Conservation (phyloP, 1,140 invertebrate species). For the Meteorus sp. region DNA sequence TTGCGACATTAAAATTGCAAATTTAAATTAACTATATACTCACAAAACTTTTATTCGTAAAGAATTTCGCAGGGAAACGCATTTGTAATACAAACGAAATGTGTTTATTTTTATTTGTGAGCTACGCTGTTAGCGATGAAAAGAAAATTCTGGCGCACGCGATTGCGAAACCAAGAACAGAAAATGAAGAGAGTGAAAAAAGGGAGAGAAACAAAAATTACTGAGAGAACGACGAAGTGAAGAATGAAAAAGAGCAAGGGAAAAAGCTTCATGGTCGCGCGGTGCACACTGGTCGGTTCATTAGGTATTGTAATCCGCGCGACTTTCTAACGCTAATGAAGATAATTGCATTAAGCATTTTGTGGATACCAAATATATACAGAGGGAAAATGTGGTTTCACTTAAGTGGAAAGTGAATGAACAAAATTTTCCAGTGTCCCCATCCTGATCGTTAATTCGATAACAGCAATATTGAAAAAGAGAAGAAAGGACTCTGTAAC, state of each 20-base stretch:
- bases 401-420: conserved; percentile 2
- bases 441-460: conserved; percentile 8
- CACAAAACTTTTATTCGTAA: conserved; percentile 5
- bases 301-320: conserved; percentile 54
- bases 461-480: conserved; percentile 15
- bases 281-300: conserved; percentile 44
- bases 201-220: conserved; percentile 34
- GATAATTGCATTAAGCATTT: conserved; percentile 56
- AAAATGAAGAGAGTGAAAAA: conserved; percentile 33
- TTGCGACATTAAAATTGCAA: conserved; percentile 17
- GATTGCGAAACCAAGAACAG: not conserved
- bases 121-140: not conserved
- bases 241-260: conserved; percentile 22
- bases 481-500: not conserved
- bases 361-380: conserved; percentile 40
- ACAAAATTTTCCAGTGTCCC: conserved; percentile 12
- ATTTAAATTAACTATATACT: conserved; percentile 11
- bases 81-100: conserved; percentile 26
- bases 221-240: too few relatives aligned
- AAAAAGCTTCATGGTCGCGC: conserved; percentile 26
- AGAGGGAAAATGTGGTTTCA: too few relatives aligned
- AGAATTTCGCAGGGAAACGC: not conserved
- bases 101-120: conserved; percentile 22
- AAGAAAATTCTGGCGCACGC: not conserved
- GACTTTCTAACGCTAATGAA: conserved; percentile 49